Conservation (phyloP, 2,888 invertebrate genomes). For the Morinoia aosen region DNA sequence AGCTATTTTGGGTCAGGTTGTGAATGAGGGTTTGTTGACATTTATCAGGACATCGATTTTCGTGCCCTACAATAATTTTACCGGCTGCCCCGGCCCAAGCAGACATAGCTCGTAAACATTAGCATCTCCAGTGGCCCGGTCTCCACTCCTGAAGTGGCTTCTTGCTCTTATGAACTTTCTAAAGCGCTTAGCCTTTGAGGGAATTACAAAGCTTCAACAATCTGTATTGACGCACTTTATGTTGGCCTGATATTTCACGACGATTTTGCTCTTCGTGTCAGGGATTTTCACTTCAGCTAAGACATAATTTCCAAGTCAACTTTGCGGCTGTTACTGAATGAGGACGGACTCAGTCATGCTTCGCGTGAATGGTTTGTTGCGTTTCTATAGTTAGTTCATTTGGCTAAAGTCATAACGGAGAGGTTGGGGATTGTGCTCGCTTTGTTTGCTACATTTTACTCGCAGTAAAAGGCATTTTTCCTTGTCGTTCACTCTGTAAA, state of each 20-base stretch:
- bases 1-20: too few relatives aligned
- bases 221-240: background rate
- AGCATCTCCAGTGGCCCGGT: background rate
- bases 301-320: background rate
- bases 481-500: background rate
- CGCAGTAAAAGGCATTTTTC: background rate
- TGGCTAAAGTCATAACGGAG: background rate
- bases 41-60: background rate
- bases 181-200: background rate
- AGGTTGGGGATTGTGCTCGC: background rate
- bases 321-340: background rate
- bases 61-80: background rate
- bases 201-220: background rate
- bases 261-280: background rate
- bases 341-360: background rate
- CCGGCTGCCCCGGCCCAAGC: background rate
- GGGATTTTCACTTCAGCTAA: background rate
- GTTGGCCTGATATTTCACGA: background rate
- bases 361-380: background rate
- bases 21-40: too few relatives aligned
- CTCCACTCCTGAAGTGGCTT: background rate
- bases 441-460: background rate
- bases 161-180: background rate
- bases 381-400: background rate
- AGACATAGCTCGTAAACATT: background rate